These are phyloP conservation scores for Lepus oiostolus DNA, from an alignment of 2,797 vertebrate species.

Conservation along the genomic window DNA sequence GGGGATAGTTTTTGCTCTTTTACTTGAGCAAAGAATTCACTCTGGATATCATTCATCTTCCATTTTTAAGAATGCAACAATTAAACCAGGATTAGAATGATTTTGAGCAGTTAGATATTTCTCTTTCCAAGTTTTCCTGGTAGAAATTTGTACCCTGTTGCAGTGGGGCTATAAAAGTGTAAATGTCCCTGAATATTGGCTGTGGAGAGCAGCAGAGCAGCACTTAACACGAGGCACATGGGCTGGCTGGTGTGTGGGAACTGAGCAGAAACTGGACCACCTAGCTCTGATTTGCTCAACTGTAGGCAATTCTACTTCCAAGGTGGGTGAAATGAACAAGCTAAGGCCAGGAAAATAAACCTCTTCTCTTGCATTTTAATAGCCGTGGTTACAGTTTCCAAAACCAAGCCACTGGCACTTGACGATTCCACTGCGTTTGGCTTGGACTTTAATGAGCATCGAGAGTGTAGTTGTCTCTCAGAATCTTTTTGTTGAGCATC, in stretches of 20 bases:
- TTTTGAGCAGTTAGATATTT: not conserved
- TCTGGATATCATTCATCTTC: not conserved
- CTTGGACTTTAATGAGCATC: slow-evolving; percentile 31
- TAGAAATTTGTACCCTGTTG: not conserved
- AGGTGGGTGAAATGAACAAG: slow-evolving; percentile 66
- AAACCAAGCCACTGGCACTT: not conserved
- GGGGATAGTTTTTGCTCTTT: not conserved
- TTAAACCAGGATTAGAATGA: slow-evolving; percentile 7
- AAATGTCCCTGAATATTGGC: too few relatives aligned
- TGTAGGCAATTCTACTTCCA: slow-evolving; percentile 50
- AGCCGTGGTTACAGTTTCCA: not conserved
- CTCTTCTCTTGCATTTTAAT: slow-evolving; percentile 67
- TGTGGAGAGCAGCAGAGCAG: not conserved
- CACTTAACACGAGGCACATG: not conserved
- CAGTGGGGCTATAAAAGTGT: not conserved
- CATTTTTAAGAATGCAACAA: not conserved
- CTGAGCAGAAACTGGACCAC: not conserved
- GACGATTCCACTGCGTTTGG: not conserved
- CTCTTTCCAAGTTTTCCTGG: not conserved
- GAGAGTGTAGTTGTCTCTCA: not conserved
- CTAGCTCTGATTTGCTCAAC: not conserved
- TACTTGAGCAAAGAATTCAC: slow-evolving; percentile 48
- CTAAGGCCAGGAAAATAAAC: slow-evolving; percentile 73
- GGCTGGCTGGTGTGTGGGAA: not conserved
- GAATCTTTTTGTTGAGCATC: not conserved